Evolutionary conservation across 30 jellyfish, hydroid and myxozoan genomes (phyloP), one percentile per base, ranked within the genome.

Genomic region (Rhopilema esculentum): DNA sequence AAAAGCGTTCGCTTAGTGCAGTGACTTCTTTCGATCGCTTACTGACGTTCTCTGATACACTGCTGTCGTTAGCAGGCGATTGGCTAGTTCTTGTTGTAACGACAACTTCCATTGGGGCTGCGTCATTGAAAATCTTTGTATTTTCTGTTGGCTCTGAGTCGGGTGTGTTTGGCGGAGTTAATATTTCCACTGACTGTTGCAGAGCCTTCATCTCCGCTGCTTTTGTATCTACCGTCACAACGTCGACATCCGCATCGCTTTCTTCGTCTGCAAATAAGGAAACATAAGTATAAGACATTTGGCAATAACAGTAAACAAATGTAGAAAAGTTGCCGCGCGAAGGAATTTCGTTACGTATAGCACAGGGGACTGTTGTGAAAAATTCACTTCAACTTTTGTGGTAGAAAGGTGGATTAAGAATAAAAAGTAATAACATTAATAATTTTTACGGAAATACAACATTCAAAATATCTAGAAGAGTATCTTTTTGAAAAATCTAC

Each of bases 131-230:
- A 25, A 61, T 48, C 50, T 28, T 84, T 20, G 19, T 64, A 49
- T 27, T 30, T 28, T 62, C 75, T 30, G 75, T 74, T 1, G 89
- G 95, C 78, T 71, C 84, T 29, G 89, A 75, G 50, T 86, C 95
- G 33, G 95, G 95, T 12, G 95, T 74, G 67, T 86, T 86, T 49
- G 95, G 95, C 40, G 95, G 95, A 7, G 95, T 48, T 15, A 86
- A 61, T 18, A 86, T 64, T 57, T 86, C 95, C 1, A 88, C 85
- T 8, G 89, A 75, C 24, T 25, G 49, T 1, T 88, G 77, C 31
- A 63, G 49, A 33, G 77, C 26, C 66, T 75, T 84, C 19, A 26
- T 67, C 23, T 75, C 72, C 27, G 30, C 68, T 1, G 24, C 22
- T 30, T 63, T 77, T 23, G 85, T 82, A n/a, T 86, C 89, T 64